phyloP scores from a whole-genome alignment of 1,140 invertebrate species.

The Drosophila lacteicornis region DNA sequence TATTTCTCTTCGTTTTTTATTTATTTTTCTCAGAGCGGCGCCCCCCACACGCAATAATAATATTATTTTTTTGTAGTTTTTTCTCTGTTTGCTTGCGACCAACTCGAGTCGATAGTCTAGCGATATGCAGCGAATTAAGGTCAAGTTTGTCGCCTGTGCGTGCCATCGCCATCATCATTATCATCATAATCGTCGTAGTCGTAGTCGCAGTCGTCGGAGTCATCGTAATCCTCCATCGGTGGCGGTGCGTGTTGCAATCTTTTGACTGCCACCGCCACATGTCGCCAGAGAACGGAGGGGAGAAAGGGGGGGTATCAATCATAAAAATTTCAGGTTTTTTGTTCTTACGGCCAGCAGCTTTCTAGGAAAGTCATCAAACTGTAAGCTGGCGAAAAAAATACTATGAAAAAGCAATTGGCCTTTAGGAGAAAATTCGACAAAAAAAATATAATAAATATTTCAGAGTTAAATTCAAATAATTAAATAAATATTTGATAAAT shows the following conservation, averaged over 20 bases:
- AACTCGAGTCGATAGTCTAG: slow-evolving; percentile 31
- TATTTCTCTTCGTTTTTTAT: slow-evolving; percentile 10
- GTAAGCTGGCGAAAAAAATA: neutral
- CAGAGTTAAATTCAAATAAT: too few relatives aligned
- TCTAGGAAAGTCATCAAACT: slow-evolving; percentile 28
- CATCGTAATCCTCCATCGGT: slow-evolving; percentile 21
- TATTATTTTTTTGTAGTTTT: slow-evolving; percentile 27
- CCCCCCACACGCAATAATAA: slow-evolving; percentile 46
- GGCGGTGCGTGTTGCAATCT: slow-evolving; percentile 54
- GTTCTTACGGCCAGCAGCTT: slow-evolving; percentile 18
- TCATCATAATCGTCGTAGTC: slow-evolving; percentile 14
- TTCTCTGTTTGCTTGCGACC: slow-evolving; percentile 24
- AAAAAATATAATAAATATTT: too few relatives aligned
- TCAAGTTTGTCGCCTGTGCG: slow-evolving; percentile 60
- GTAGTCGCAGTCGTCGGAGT: neutral
- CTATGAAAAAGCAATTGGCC: neutral
- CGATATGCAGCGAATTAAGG: slow-evolving; percentile 59
- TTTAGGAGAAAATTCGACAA: too few relatives aligned
- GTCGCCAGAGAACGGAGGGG: slow-evolving; percentile 25
- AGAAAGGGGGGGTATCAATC: slow-evolving; percentile 31
- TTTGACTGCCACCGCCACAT: slow-evolving; percentile 49
- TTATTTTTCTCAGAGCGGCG: slow-evolving; percentile 21
- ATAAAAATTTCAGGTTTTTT: slow-evolving; percentile 46
- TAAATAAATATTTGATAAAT: too few relatives aligned
- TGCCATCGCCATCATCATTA: slow-evolving; percentile 44